Conservation (phyloP, 2,888 invertebrate species). For the Chrysodeixis includens region DNA sequence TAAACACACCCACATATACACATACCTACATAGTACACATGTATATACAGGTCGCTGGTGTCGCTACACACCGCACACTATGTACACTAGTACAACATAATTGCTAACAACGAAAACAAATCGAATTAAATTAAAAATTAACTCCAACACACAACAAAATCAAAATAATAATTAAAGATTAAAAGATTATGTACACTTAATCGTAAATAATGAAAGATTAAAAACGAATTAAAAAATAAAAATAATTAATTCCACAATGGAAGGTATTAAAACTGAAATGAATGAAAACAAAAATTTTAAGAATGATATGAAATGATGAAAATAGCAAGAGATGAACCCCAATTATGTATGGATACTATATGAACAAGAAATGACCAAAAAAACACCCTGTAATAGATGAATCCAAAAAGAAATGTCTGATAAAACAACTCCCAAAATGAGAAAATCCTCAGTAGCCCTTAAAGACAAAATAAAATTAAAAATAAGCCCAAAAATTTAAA, state of each 20-base stretch:
- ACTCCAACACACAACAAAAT: not conserved
- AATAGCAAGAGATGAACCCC: too few relatives aligned
- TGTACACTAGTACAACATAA: not conserved
- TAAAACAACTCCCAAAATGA: too few relatives aligned
- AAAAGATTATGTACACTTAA: not conserved
- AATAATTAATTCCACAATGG: not conserved
- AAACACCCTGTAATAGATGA: too few relatives aligned
- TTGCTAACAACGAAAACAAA: not conserved
- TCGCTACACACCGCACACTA: not conserved
- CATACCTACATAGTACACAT: not conserved
- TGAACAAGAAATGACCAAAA: too few relatives aligned
- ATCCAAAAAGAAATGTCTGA: too few relatives aligned
- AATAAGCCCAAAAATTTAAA: too few relatives aligned
- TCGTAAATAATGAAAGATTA: not conserved
- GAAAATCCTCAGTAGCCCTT: too few relatives aligned
- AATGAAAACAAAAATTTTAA: too few relatives aligned
- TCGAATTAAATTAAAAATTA: conserved; percentile 2
- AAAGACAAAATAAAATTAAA: too few relatives aligned
- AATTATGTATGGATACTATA: too few relatives aligned
- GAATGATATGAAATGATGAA: too few relatives aligned
- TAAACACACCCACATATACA: not conserved
- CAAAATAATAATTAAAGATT: conserved; percentile 4
- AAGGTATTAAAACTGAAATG: not conserved
- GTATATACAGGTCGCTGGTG: not conserved
- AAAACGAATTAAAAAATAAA: not conserved